phyloP scores from a whole-genome alignment of 1,140 invertebrate species.

The Dysdera silvatica region DNA sequence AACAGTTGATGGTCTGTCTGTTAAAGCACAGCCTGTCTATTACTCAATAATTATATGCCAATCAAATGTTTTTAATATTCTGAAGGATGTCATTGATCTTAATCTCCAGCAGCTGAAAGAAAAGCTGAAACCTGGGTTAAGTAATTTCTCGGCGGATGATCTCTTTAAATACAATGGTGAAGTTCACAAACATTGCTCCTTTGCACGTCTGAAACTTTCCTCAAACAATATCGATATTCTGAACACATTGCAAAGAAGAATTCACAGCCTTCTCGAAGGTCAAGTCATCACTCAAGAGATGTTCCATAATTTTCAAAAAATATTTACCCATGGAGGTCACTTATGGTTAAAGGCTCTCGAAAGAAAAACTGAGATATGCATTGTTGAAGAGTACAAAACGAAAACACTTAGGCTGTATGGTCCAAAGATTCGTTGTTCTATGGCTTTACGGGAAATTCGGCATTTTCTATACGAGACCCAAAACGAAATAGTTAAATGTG shows the following conservation, averaged over 20 bases:
- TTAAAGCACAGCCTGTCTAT: constrained; percentile 14
- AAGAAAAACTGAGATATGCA: neutral
- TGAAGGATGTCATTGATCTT: too few species aligned
- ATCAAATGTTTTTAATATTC: too few species aligned
- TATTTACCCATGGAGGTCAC: constrained; percentile 20
- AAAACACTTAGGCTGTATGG: constrained; percentile 19
- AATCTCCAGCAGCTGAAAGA: too few species aligned
- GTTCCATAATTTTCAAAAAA: constrained; percentile 3
- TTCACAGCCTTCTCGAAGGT: constrained; percentile 19
- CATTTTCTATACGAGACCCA: constrained; percentile 15
- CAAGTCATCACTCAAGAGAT: constrained; percentile 3
- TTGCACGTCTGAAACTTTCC: constrained; percentile 4
- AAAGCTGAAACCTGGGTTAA: too few species aligned
- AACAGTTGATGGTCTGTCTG: too few species aligned
- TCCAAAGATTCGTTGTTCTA: neutral
- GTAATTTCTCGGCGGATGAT: too few species aligned
- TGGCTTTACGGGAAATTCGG: neutral
- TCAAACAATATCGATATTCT: constrained; percentile 10
- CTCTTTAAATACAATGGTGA: constrained; percentile 13
- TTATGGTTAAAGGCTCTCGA: constrained; percentile 10
- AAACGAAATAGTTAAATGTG: constrained; percentile 7
- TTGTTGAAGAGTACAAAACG: constrained; percentile 10
- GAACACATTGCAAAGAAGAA: neutral
- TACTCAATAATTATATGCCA: constrained; percentile 13
- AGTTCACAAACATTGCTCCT: too few species aligned